These are phyloP conservation scores for Gallinago undulata DNA, from an alignment of 2,113 vertebrate species.

Conservation along the genomic window DNA sequence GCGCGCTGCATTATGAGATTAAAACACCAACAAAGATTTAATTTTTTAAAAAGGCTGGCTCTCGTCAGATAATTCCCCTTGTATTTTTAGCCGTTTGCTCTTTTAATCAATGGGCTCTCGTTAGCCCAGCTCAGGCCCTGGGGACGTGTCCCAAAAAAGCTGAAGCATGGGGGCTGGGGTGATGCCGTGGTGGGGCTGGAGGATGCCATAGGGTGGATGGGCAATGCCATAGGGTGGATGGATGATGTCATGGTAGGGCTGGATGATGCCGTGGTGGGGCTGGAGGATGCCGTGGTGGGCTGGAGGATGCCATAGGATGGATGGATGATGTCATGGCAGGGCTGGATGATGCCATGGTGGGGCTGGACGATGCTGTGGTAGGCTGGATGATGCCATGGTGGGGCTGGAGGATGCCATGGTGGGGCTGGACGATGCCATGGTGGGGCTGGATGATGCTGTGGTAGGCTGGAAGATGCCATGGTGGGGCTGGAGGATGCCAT, in stretches of 20 bases:
- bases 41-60: not conserved
- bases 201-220: too few relatives aligned
- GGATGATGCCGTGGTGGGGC: too few relatives aligned
- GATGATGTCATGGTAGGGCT: too few relatives aligned
- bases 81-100: not conserved
- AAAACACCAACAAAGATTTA: not conserved
- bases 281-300: not conserved
- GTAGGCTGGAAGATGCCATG: not conserved
- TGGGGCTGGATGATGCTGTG: too few relatives aligned
- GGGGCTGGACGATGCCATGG: not conserved
- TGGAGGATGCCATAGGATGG: too few relatives aligned
- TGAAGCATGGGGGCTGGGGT: not conserved
- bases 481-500: too few relatives aligned
- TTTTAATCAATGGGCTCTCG: not conserved
- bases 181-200: not conserved
- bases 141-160: not conserved
- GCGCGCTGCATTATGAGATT: not conserved
- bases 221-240: too few relatives aligned
- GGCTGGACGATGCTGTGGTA: too few relatives aligned
- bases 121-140: not conserved
- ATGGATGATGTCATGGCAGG: too few relatives aligned
- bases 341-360: too few relatives aligned
- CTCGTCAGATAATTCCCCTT: not conserved
- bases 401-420: not conserved
- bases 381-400: not conserved